Evolutionary conservation across 2,888 invertebrate genomes (phyloP).

Genomic region (Lasioglossum villosulum): DNA sequence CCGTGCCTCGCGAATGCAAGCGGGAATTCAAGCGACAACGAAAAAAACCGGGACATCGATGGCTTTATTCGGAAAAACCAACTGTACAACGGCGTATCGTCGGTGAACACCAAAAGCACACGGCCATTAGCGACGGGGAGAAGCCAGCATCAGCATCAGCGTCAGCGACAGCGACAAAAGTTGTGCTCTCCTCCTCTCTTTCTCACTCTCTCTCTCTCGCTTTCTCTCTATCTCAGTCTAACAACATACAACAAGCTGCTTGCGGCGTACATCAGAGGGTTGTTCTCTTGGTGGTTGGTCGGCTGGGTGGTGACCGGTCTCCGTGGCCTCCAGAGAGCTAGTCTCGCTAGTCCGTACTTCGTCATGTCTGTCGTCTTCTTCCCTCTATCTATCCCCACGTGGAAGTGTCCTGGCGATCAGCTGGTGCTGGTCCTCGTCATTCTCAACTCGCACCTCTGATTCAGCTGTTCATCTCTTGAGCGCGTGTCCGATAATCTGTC

Average conservation of each 20-base stretch:
- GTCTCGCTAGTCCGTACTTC: conserved; percentile 82
- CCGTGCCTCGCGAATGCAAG: conserved; percentile 46
- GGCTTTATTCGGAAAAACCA: conserved; percentile 64
- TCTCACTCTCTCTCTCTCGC: not conserved
- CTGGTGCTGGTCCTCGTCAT: conserved; percentile 18
- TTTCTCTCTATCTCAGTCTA: conserved; percentile 29
- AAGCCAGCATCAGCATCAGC: conserved; percentile 43
- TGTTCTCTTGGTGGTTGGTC: conserved; percentile 83
- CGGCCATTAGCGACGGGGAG: not conserved
- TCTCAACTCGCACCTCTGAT: not conserved
- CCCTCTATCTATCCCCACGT: not conserved
- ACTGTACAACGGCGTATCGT: conserved; percentile 48
- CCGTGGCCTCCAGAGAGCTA: conserved; percentile 82
- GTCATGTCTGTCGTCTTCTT: conserved; percentile 74
- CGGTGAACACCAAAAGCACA: conserved; percentile 65
- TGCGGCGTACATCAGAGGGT: conserved; percentile 83
- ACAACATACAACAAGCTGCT: conserved; percentile 60
- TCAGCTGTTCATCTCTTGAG: conserved; percentile 64
- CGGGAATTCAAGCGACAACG: conserved; percentile 42
- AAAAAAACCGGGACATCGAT: conserved; percentile 46
- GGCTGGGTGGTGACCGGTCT: conserved; percentile 80
- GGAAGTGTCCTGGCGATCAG: conserved; percentile 48
- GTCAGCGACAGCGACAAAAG: conserved; percentile 35
- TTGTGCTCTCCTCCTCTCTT: conserved; percentile 10
- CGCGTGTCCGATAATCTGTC: conserved; percentile 73